Base-by-base conservation (phyloP, 2,113 vertebrate species). In the Pardalotus punctatus region DNA sequence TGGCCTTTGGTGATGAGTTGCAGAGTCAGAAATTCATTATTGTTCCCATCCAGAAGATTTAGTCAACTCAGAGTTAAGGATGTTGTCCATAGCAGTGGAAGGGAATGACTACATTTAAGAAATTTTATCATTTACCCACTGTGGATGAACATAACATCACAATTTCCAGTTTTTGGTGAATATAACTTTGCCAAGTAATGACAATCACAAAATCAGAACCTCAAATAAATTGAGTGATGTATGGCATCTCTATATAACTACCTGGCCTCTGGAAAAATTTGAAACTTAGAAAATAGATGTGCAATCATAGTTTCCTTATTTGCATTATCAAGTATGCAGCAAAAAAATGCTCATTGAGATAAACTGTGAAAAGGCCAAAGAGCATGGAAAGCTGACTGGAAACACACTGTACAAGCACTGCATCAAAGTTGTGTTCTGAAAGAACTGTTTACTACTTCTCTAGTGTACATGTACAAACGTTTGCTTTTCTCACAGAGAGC, bases 171-270 rank as follows among this genome's bases (percentile, higher is more conserved):
- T 81, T 58, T 56, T 94, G 27, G 7, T 81, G 64, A 71, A 87
- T 11, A 66, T 92, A 95, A 85, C 33, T 42, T 70, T 78, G 88
- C 72, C 70, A 77, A 74, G 35, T 74, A 84, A 83, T 91, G 80
- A 89, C 23, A 91, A 43, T 71, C 45, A 95, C 50, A 86, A 96
- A 94, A 90, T 57, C 84, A 91, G 73, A 95, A 94, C 43, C 13
- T 18, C 67, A 90, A 56, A 53, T 90, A 80, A 93, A 92, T 96
- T 93, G 85, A 58, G 77, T 66, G 20, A 91, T 82, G 9, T 27
- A 81, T 88, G 71, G 61, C 81, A 86, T 94, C 66, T 96, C 19
- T 74, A 51, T 20, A 36, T 57, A 93, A 77, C 33, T 67, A 90
- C 20, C 66, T 74, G 70, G 35, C 43, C 61, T 91, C 93, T 96